Percentiles rank a stretch among this genome's conserved stretches.
phyloP scores from a whole-genome alignment of 92 coral and sea anemone genomes.

The Paramuricea clavata region DNA sequence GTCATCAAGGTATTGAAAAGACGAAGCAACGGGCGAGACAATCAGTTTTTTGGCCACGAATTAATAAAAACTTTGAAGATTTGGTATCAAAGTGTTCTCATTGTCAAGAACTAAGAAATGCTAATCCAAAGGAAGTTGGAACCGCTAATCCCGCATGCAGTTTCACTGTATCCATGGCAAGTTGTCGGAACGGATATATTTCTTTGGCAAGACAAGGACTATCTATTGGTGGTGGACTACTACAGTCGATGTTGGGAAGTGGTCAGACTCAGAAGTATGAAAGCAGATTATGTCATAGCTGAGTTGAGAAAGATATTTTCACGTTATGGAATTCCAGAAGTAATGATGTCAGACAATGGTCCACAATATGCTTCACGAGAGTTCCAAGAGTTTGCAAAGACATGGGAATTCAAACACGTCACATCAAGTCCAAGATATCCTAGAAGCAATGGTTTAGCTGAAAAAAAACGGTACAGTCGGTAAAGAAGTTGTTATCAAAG shows the following conservation, averaged over 20 bases:
- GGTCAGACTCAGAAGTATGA: constrained; percentile 7
- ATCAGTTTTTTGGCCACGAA: constrained; percentile 20
- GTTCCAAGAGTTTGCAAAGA: constrained; percentile 12
- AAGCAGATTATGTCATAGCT: not conserved
- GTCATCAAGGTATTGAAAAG: constrained; percentile 34
- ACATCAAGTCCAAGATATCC: constrained; percentile 27
- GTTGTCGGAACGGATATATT: constrained; percentile 23
- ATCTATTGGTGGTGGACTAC: constrained; percentile 29
- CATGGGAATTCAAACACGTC: constrained; percentile 29
- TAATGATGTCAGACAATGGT: constrained; percentile 9
- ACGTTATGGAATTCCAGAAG: constrained; percentile 23
- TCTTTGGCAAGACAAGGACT: constrained; percentile 19
- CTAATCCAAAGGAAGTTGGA: constrained; percentile 22
- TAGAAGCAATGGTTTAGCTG: constrained; percentile 37
- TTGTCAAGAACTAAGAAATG: constrained; percentile 30
- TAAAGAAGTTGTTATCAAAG: constrained; percentile 45
- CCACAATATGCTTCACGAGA: constrained; percentile 1
- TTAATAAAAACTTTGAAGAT: not conserved
- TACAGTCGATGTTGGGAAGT: constrained; percentile 33
- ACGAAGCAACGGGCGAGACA: constrained; percentile 22
- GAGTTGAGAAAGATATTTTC: constrained; percentile 15
- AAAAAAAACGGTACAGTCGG: constrained; percentile 49
- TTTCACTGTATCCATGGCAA: constrained; percentile 25
- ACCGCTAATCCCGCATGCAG: constrained; percentile 6
- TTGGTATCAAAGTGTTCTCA: constrained; percentile 12